Base-by-base conservation (phyloP, 2,888 invertebrate species). In the Nomada fucata region DNA sequence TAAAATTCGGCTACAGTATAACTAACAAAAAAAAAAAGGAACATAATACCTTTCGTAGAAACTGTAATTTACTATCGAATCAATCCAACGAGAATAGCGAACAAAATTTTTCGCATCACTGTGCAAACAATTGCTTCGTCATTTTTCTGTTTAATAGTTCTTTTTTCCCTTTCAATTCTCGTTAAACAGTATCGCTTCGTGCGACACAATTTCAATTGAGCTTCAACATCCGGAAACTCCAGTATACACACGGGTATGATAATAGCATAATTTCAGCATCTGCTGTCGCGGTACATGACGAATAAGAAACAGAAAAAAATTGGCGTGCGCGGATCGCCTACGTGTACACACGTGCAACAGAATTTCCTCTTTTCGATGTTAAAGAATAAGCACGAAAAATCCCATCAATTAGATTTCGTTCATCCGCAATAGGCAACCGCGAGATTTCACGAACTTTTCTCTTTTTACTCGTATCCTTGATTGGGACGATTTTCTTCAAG, bases 211-310 rank as follows among this genome's bases (percentile, higher is more conserved):
- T 7, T 68, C 57, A 10, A 36, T 10, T 42, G 53, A 36, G n/a
- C 3, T 44, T 57, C 15, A 50, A 29, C n/a, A 47, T 20, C 50
- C 5, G 9, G 47, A 23, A 9, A 47, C 47, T 29, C 15, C n/a
- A 15, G 26, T 47, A 69, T 59, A 59, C 26, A 29, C 44, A 11
- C 59, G 29, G 26, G n/a, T 47, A 36, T 26, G 26, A 26, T 69
- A 52, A 9, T 65, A 50, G 44, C 57, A 69, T 44, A 69, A n/a
- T 59, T 29, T 44, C 26, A 57, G 59, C 7, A 59, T 59, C 68
- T 68, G 55, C 42, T 23, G 23, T 68, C 68, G 42, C 55, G 53
- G 20, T 42, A 42, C 20, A 55, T 68, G 36, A 42, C 26, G 15
- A 44, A 42, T 44, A 7, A 42, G 23, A 42, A 11, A 57, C 7